Percentiles rank a stretch among this genome's conserved stretches.
phyloP scores from a whole-genome alignment of 2,888 invertebrate species.

The Tachina lurida region DNA sequence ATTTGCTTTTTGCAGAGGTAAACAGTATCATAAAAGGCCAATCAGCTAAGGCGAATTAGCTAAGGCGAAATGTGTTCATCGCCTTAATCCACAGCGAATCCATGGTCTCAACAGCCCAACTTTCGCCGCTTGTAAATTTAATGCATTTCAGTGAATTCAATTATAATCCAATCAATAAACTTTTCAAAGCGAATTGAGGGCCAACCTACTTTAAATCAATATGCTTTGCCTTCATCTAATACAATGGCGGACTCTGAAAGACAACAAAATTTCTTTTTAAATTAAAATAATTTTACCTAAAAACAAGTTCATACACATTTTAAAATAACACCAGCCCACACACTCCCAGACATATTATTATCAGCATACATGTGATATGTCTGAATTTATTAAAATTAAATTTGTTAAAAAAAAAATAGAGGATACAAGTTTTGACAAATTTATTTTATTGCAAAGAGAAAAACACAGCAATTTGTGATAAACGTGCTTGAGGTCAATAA shows the following conservation, averaged over 20 bases:
- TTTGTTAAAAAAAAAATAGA: slow-evolving; percentile 21
- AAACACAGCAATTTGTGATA: slow-evolving; percentile 58
- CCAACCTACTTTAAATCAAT: no score
- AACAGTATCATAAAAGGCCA: no score
- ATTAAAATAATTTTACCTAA: not conserved
- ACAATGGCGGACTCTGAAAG: not conserved
- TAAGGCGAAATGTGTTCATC: no score
- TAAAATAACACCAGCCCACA: not conserved
- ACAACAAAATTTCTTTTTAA: not conserved
- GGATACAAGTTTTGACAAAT: slow-evolving; percentile 55
- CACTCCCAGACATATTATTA: slow-evolving; percentile 32
- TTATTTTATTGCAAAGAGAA: slow-evolving; percentile 57
- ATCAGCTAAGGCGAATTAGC: no score
- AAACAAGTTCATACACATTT: not conserved
- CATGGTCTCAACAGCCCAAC: no score
- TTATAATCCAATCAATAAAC: no score
- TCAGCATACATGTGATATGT: slow-evolving; percentile 42
- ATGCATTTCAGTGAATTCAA: no score
- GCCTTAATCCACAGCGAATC: no score
- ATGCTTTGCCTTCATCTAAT: no score
- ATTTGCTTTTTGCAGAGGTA: no score
- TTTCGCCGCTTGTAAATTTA: no score
- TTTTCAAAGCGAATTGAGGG: no score
- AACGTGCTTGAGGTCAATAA: slow-evolving; percentile 69
- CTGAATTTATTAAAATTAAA: slow-evolving; percentile 16